These are phyloP conservation scores for Drosophila ficusphila DNA, from an alignment of 1,140 invertebrate genomes.

Conservation along the genomic window DNA sequence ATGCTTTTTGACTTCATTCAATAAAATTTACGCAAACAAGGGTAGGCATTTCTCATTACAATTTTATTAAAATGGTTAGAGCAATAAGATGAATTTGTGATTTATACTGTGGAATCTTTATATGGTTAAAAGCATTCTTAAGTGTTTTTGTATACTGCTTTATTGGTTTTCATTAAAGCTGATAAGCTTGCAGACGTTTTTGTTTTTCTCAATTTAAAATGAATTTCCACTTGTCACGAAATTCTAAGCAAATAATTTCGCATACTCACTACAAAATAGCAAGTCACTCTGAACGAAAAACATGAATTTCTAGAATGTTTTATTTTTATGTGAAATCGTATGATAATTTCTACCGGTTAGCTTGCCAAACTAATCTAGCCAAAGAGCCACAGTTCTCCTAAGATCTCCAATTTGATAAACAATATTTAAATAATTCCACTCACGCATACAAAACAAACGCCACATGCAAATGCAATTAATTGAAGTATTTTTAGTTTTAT, in stretches of 20 bases:
- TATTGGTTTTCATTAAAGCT: background rate
- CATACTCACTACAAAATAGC: background rate
- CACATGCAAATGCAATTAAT: constrained; percentile 28
- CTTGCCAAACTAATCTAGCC: constrained; percentile 4
- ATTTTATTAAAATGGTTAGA: no score
- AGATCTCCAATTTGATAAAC: constrained; percentile 19
- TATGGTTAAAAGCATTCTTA: no score
- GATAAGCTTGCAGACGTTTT: constrained; percentile 1
- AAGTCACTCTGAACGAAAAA: background rate
- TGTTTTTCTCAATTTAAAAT: background rate
- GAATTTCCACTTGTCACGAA: constrained; percentile 22
- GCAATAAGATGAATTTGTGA: no score
- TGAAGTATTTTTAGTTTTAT: constrained; percentile 6
- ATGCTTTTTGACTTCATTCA: background rate
- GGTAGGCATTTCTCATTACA: no score
- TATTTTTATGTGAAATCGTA: constrained; percentile 3
- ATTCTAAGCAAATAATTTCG: background rate
- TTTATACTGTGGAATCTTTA: no score
- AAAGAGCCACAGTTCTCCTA: no score
- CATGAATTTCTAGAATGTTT: constrained; percentile 16
- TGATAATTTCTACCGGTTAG: constrained; percentile 20
- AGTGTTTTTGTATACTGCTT: background rate
- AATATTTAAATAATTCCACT: constrained; percentile 23
- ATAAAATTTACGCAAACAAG: background rate
- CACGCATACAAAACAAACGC: background rate